Conservation (phyloP, 1,140 invertebrate species). For the Danaus melanippus region DNA sequence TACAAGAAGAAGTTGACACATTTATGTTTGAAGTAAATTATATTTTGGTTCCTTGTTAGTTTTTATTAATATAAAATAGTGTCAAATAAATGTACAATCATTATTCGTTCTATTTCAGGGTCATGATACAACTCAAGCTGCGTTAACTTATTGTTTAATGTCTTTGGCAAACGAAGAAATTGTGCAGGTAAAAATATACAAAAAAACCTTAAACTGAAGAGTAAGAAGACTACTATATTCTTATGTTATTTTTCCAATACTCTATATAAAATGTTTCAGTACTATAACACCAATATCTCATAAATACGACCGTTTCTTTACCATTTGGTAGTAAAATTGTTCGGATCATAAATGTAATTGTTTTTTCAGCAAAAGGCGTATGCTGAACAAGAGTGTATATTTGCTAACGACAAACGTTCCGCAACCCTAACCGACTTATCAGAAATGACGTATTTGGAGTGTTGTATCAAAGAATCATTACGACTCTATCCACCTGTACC, state of each 20-base stretch:
- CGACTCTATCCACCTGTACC: conserved; percentile 77
- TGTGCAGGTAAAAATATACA: conserved; percentile 8
- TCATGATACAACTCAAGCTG: conserved; percentile 5
- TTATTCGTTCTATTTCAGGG: conserved; percentile 9
- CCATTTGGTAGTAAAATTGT: too few relatives aligned
- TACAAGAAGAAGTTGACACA: conserved; percentile 13
- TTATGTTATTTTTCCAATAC: not conserved
- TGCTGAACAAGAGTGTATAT: conserved; percentile 36
- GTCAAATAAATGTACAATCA: too few relatives aligned
- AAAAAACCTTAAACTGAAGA: not conserved
- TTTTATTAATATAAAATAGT: too few relatives aligned
- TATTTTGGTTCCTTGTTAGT: too few relatives aligned
- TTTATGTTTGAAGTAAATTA: conserved; percentile 13
- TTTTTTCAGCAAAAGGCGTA: conserved; percentile 6
- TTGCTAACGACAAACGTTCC: conserved; percentile 55
- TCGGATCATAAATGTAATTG: too few relatives aligned
- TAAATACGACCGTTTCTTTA: too few relatives aligned
- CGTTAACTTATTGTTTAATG: conserved; percentile 7
- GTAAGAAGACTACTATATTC: too few relatives aligned
- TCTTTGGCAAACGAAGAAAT: conserved; percentile 9
- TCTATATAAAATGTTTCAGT: not conserved
- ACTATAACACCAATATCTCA: too few relatives aligned
- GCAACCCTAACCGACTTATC: conserved; percentile 70
- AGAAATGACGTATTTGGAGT: conserved; percentile 76
- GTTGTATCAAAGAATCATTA: conserved; percentile 74